Conservation (phyloP, 2,888 invertebrate genomes). For the Drosophila antonietae region DNA sequence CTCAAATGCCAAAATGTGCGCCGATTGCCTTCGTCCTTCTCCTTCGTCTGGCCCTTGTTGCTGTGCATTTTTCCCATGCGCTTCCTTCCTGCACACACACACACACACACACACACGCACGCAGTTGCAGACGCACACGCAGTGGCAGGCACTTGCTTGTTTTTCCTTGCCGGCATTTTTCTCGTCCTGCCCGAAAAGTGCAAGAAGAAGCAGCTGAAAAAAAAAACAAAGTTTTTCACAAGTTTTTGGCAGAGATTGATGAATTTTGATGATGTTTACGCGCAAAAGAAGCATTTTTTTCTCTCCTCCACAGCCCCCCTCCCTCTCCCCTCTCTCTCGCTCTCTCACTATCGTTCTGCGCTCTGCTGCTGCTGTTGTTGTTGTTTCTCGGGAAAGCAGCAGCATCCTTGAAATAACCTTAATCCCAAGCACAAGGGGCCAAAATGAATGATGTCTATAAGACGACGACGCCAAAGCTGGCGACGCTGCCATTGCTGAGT, state of each 20-base stretch:
- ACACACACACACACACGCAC: conserved; percentile 18
- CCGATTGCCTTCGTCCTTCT: conserved; percentile 37
- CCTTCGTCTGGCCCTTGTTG: not conserved
- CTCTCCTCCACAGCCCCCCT: too few relatives aligned
- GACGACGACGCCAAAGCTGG: conserved; percentile 37
- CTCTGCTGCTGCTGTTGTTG: conserved; percentile 10
- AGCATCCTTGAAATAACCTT: conserved; percentile 84
- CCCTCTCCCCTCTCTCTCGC: not conserved
- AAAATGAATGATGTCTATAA: conserved; percentile 82
- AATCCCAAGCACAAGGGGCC: conserved; percentile 82
- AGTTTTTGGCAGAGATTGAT: conserved; percentile 84
- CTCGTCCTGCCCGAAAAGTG: conserved; percentile 2
- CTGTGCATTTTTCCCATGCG: conserved; percentile 48
- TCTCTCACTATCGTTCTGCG: not conserved
- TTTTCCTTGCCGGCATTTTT: conserved; percentile 39
- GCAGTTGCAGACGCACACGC: conserved; percentile 6
- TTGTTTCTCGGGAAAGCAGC: conserved; percentile 32
- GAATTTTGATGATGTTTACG: conserved; percentile 83
- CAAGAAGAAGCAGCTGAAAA: not conserved
- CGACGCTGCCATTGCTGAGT: conserved; percentile 5
- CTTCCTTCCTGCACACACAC: conserved; percentile 44
- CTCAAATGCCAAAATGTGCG: conserved; percentile 73
- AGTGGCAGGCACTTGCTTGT: conserved; percentile 44
- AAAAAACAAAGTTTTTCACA: conserved; percentile 69
- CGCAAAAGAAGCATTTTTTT: conserved; percentile 70